Evolutionary conservation across 2,797 vertebrate species (phyloP).

Genomic region (Paramormyrops hopkinsi): DNA sequence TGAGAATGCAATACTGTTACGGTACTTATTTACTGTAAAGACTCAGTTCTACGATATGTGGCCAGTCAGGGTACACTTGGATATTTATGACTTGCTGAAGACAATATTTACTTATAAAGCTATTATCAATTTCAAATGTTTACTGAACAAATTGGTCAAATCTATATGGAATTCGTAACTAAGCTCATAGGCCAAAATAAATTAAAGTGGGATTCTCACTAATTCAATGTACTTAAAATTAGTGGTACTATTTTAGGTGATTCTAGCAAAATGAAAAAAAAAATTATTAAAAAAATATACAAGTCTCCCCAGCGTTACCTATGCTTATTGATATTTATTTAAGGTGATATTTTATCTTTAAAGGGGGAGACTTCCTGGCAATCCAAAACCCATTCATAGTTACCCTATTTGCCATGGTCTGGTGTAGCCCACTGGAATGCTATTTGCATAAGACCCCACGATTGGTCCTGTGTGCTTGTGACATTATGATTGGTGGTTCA

Average conservation of each 20-base stretch:
- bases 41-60: background rate
- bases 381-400: background rate
- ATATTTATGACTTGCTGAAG: background rate
- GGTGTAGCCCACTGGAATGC: background rate
- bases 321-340: background rate
- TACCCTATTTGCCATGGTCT: background rate
- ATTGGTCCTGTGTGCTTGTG: background rate
- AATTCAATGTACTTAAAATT: background rate
- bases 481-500: background rate
- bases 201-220: background rate
- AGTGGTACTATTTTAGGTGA: background rate
- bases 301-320: background rate
- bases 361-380: background rate
- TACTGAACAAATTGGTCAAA: background rate
- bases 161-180: background rate
- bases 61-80: background rate
- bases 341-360: background rate
- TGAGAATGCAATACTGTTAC: slow-evolving; percentile 25
- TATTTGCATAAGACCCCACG: background rate
- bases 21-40: background rate
- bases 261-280: background rate
- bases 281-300: background rate
- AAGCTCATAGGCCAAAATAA: background rate
- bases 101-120: background rate
- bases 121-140: background rate